Percentiles rank a stretch among this genome's conserved stretches.
Conservation (phyloP, 2,888 invertebrate species). For the Philereme vetulata region DNA sequence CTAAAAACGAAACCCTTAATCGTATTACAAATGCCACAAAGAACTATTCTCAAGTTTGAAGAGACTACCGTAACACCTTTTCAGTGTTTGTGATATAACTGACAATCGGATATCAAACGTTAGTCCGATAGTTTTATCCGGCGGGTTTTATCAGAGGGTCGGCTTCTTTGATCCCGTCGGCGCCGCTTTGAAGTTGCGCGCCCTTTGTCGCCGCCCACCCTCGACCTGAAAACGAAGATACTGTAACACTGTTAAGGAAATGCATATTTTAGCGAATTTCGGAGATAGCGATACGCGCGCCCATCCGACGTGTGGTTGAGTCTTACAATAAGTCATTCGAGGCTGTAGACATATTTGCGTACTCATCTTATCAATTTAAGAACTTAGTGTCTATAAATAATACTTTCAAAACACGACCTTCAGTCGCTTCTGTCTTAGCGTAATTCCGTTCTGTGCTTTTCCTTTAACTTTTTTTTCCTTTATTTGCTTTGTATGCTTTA, state of each 20-base stretch:
- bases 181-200: slow-evolving; percentile 65
- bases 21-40: slow-evolving; percentile 40
- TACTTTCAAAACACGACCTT: too few relatives aligned
- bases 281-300: too few relatives aligned
- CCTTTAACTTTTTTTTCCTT: too few relatives aligned
- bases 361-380: too few relatives aligned
- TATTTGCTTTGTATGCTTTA: too few relatives aligned
- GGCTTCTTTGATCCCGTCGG: slow-evolving; percentile 64
- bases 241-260: slow-evolving; percentile 53
- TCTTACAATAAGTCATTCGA: too few relatives aligned
- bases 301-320: too few relatives aligned
- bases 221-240: slow-evolving; percentile 67
- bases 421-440: too few relatives aligned
- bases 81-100: slow-evolving; percentile 63
- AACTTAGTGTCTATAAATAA: too few relatives aligned
- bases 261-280: slow-evolving; percentile 27
- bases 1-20: slow-evolving; percentile 38
- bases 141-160: slow-evolving; percentile 61
- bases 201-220: slow-evolving; percentile 61
- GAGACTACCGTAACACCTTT: slow-evolving; percentile 57
- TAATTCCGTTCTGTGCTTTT: too few relatives aligned
- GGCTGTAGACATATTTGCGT: too few relatives aligned
- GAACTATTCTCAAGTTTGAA: slow-evolving; percentile 39
- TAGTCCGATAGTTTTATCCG: slow-evolving; percentile 65
- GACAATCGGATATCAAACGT: slow-evolving; percentile 74